Base-by-base conservation (phyloP, 2,113 vertebrate species). In the Dermatemys mawii region DNA sequence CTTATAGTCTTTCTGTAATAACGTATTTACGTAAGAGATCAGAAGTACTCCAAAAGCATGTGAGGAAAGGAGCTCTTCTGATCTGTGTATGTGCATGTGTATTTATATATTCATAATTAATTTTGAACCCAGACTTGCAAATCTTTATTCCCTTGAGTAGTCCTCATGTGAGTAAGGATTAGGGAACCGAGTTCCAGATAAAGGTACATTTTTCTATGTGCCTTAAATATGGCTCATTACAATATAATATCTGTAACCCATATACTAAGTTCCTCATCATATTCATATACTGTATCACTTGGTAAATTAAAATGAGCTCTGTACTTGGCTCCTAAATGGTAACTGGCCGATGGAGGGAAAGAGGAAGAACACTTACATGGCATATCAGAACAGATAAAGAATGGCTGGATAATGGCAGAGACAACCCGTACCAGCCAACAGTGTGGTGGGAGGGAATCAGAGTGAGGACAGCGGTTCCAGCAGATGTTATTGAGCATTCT, bases 361-460 rank as follows among this genome's bases (percentile, higher is more conserved):
- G 80, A 16, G 11, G 11, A 84, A 41, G 13, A 88, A 57, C 46
- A 83, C 2, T 63, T 80, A n/a, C 0, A 38, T 54, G 1, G 2
- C 49, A 41, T 57, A 2, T 83, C 17, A 78, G 3, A 2, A 1
- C 46, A 88, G 16, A 0, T 1, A 76, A 76, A 29, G 26, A 76
- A 27, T 76, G 26, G 41, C 13, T 46, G 41, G 53, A 83, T 86
- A 41, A 78, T 35, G 35, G 35, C 63, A 92, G 88, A 5, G 80
- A 2, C 83, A 19, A 1, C 11, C 22, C 49, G 53, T 2, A 70
- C 54, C 84, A 67, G 17, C 14, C 92, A 86, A 90, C n/a, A 38
- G 3, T 48, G 14, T 4, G 48, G 9, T 81, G 86, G 2, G 11
- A 32, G 6, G 2, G 2, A 2, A 10, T 2, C 10, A 10, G 16